Percentiles rank a stretch among this genome's conserved stretches.
These are phyloP conservation scores for Hoplodrina ambigua DNA, from an alignment of 2,888 invertebrate species.

Conservation along the genomic window DNA sequence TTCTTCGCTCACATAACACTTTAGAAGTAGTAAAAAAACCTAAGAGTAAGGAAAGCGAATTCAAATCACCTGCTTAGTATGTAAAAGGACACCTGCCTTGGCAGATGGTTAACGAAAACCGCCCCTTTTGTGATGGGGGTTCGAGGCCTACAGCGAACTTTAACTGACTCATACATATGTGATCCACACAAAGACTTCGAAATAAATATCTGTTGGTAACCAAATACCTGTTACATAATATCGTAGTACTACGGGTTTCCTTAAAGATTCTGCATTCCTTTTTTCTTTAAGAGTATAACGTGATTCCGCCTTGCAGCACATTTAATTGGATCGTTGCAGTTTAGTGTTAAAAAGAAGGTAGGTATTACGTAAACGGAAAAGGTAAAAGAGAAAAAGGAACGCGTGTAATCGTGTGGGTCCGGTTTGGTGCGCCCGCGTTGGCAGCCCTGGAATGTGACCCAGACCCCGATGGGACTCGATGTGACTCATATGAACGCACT, in stretches of 20 bases:
- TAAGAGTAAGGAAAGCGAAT: slow-evolving; percentile 75
- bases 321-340: slow-evolving; percentile 42
- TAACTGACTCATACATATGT: slow-evolving; percentile 37
- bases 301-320: slow-evolving; percentile 17
- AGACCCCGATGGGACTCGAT: slow-evolving; percentile 83
- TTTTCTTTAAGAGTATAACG: slow-evolving; percentile 14
- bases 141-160: slow-evolving; percentile 59
- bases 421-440: slow-evolving; percentile 75
- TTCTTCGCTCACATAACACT: slow-evolving; percentile 49
- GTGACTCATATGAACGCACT: slow-evolving; percentile 83
- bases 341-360: slow-evolving; percentile 58
- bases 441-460: slow-evolving; percentile 87
- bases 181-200: slow-evolving; percentile 34
- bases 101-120: slow-evolving; percentile 83
- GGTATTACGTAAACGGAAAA: slow-evolving; percentile 74
- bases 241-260: slow-evolving; percentile 41
- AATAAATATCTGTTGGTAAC: slow-evolving; percentile 30
- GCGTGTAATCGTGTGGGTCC: slow-evolving; percentile 70
- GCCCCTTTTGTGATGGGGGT: slow-evolving; percentile 71
- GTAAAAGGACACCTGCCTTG: slow-evolving; percentile 87
- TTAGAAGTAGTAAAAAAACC: slow-evolving; percentile 60
- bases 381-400: slow-evolving; percentile 67
- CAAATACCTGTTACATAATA: slow-evolving; percentile 39
- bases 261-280: slow-evolving; percentile 18
- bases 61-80: slow-evolving; percentile 88